Evolutionary conservation across 2,888 invertebrate genomes (phyloP).

Genomic region (Galeopsomyia nigrocyanea): DNA sequence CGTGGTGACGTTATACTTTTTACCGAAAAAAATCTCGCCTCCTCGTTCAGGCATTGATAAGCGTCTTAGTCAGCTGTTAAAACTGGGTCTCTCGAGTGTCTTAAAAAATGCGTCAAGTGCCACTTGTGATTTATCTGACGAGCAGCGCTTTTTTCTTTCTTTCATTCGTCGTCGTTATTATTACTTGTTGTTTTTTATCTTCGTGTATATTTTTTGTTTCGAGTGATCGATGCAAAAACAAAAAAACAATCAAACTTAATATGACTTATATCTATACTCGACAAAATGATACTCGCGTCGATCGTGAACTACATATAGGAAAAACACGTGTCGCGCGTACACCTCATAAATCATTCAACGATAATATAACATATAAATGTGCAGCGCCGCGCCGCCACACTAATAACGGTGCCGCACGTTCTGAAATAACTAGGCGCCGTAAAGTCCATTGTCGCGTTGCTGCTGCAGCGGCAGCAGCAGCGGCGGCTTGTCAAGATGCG

Average conservation of each 20-base stretch:
- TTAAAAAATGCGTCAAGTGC: constrained; percentile 37
- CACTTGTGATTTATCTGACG: too few species aligned
- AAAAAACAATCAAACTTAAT: too few species aligned
- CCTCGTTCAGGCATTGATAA: constrained; percentile 32
- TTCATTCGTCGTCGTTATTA: too few species aligned
- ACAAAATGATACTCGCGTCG: neutral
- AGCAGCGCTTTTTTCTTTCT: too few species aligned
- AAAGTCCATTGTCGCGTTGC: too few species aligned
- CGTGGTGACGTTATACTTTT: constrained; percentile 28
- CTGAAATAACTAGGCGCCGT: neutral
- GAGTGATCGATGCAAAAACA: too few species aligned
- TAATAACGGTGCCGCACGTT: constrained; percentile 24
- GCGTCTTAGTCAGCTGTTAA: constrained; percentile 40
- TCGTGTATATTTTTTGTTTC: too few species aligned
- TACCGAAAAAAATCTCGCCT: constrained; percentile 36
- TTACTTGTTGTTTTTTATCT: too few species aligned
- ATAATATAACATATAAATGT: neutral
- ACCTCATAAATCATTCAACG: constrained; percentile 38
- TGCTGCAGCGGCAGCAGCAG: neutral
- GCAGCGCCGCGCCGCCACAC: neutral
- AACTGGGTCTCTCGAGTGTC: constrained; percentile 31
- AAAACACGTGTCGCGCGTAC: constrained; percentile 14
- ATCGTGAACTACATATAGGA: constrained; percentile 11
- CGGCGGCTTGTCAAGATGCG: constrained; percentile 30
- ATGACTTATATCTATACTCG: too few species aligned